A percentile compares a stretch with the other conserved stretches of the same genome.
Evolutionary conservation across 2,797 vertebrate species (phyloP).

Genomic region (Gambelia wislizenii): DNA sequence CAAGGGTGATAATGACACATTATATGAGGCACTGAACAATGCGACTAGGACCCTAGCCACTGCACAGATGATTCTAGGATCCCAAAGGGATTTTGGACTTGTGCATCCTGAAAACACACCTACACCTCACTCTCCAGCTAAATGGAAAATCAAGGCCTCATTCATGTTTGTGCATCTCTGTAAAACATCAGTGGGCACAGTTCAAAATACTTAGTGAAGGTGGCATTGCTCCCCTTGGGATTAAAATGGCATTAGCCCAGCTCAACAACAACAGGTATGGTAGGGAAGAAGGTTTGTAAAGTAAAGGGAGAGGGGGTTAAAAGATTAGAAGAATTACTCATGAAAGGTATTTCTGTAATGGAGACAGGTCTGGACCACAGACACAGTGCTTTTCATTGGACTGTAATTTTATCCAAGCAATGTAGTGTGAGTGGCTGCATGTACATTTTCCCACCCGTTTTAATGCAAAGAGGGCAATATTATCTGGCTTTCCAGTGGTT

Average conservation of each 20-base stretch:
- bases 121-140: background rate
- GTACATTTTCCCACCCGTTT: conserved; percentile 69
- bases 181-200: background rate
- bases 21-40: background rate
- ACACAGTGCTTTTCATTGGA: conserved; percentile 62
- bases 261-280: conserved; percentile 59
- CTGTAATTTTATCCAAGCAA: conserved; percentile 61
- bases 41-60: background rate
- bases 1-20: background rate
- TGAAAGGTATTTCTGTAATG: conserved; percentile 58
- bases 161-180: background rate
- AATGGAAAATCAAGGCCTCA: background rate
- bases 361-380: conserved; percentile 45
- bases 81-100: background rate
- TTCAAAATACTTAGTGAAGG: conserved; percentile 2
- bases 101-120: background rate
- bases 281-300: conserved; percentile 42
- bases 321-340: conserved; percentile 41
- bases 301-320: conserved; percentile 13
- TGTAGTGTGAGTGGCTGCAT: conserved; percentile 65
- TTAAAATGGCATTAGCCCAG: conserved; percentile 43
- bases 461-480: conserved; percentile 58
- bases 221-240: conserved; percentile 49
- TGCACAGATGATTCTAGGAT: background rate
- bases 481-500: conserved; percentile 59